Base-by-base conservation (phyloP, 2,113 vertebrate species). In the Mesoclemmys tuberculata region DNA sequence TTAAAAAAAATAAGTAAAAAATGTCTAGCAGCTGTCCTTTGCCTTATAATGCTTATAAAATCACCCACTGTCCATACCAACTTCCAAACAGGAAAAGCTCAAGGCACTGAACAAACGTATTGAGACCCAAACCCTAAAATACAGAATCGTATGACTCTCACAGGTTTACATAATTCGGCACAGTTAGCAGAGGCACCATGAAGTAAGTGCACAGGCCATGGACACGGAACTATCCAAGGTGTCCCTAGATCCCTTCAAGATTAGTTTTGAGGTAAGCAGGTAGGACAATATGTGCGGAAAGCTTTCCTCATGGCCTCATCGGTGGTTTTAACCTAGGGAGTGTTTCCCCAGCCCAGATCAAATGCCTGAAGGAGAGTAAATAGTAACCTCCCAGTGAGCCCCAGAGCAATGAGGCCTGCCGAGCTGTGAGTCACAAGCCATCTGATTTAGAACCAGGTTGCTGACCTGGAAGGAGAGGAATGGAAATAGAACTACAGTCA, bases 211-310 rank as follows among this genome's bases (percentile, higher is more conserved):
- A 54, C 9, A 8, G 24, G 61, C 38, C 83, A 84, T 82, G 81
- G 80, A 7, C 0, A 0, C 26, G 5, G 51, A 82, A 31, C 41
- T 81, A 83, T 48, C 84, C 85, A 26, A 84, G 52, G 90, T 82
- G 77, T 88, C 52, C 90, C 71, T 26, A 56, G 61, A 13, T 3
- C 10, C 81, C 48, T 55, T 51, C 84, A 92, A 96, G 56, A 92
- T 10, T 19, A 88, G 82, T n/a, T 74, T 54, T 68, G 74, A 16
- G 74, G 41, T 0, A 1, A 1, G 52, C 48, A 52, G 49, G 64
- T 71, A 0, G 56, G 22, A 10, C 2, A 0, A 44, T 38, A 49
- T 18, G 24, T 0, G 0, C 6, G 1, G 18, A 7, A 21, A 0
- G 79, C 56, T 29, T 7, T 22, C 51, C 55, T 46, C 46, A 46